Conservation (phyloP, 1,140 invertebrate genomes). For the Grapholita molesta region DNA sequence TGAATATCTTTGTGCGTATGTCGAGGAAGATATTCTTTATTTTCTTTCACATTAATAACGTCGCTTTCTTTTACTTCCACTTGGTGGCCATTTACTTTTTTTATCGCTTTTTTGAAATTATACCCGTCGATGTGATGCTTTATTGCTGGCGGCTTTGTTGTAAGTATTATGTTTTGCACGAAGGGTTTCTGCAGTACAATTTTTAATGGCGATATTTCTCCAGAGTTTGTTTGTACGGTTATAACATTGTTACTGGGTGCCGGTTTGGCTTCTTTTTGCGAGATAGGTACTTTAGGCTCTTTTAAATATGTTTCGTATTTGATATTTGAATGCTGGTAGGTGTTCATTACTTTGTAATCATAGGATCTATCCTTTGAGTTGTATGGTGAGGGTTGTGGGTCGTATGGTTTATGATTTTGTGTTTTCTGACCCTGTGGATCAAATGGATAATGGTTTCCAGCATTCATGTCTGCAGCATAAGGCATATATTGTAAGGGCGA, state of each 20-base stretch:
- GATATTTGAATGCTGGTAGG: not conserved
- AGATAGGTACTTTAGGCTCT: not conserved
- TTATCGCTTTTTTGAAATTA: not conserved
- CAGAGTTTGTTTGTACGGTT: conserved; percentile 58
- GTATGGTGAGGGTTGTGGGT: not conserved
- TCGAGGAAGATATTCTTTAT: not conserved
- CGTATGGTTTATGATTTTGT: not conserved
- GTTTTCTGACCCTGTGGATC: not conserved
- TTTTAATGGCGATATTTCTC: conserved; percentile 53
- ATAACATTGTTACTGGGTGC: conserved; percentile 22
- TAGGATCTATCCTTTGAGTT: not conserved
- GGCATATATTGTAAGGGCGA: not conserved
- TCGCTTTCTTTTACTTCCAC: not conserved
- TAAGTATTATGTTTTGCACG: conserved; percentile 54
- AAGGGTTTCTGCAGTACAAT: conserved; percentile 45
- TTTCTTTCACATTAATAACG: not conserved
- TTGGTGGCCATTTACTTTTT: not conserved
- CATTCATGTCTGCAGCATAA: not conserved
- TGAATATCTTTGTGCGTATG: not conserved
- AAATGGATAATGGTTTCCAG: not conserved
- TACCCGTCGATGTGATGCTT: not conserved
- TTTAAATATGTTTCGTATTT: not conserved
- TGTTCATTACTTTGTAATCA: not conserved
- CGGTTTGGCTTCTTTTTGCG: not conserved
- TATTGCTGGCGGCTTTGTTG: conserved; percentile 27